Evolutionary conservation across 1,140 invertebrate genomes (phyloP), one percentile per base, ranked within the genome.

Genomic region (Sarcophaga peregrina): DNA sequence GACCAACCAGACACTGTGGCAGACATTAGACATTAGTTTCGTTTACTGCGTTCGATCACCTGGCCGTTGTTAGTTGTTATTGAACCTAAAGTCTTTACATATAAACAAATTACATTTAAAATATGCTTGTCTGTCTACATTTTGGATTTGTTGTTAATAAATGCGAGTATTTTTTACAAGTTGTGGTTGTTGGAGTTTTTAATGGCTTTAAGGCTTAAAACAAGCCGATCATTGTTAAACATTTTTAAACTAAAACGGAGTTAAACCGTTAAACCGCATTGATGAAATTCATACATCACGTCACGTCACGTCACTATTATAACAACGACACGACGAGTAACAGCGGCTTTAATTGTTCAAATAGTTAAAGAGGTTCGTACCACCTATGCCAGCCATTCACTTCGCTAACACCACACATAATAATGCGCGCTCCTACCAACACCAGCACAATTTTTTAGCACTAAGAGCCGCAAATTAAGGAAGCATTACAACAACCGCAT

Each of bases 1-100:
- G 62, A 68, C 62, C 62, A 68, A 25, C 62, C 62, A 68, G 62
- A 68, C 62, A 68, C 62, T n/a, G 62, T 68, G 62, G 62, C 62
- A 68, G 62, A 68, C 62, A 68, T 20, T 68, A 68, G 8, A 13
- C 50, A 52, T 52, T 10, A 13, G 13, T 5, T 13, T 52, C 50
- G 13, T 9, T 9, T 5, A 52, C 13, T 52, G 2, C 25, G 25
- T 37, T 37, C 25, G 25, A 1, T 37, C 25, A 37, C 25, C 25
- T 37, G 25, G 25, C 4, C 25, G 25, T 37, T 37, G 25, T 37
- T n/a, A n/a, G 15, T 58, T n/a, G 54, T 58, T 58, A 58, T 58
- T 58, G 54, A 58, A 58, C 54, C 54, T 58, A 58, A 58, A 58
- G 15, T 58, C 5, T 58, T 58, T 13, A n/a, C n/a, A n/a, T n/a